These are phyloP conservation scores for Ibidorhyncha struthersii DNA, from an alignment of 2,113 vertebrate genomes.

Conservation along the genomic window DNA sequence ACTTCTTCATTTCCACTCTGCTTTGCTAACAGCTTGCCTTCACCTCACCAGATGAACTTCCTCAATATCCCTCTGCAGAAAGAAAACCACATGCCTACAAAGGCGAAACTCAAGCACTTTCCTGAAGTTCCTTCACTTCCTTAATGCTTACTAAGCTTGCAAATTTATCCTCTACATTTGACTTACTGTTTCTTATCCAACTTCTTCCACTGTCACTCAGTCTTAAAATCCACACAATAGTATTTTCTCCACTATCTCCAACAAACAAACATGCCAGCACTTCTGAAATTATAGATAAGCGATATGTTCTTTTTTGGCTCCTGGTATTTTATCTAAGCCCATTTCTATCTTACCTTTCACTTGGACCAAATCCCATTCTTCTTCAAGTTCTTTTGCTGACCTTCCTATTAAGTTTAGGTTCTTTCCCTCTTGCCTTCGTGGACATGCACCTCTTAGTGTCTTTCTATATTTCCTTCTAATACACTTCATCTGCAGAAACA, in stretches of 20 bases:
- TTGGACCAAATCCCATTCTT: neutral
- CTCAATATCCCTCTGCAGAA: neutral
- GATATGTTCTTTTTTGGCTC: neutral
- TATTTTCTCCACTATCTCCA: neutral
- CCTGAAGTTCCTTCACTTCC: neutral
- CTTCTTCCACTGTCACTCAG: neutral
- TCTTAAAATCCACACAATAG: neutral
- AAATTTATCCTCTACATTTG: neutral
- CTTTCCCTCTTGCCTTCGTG: neutral
- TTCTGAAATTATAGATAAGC: neutral
- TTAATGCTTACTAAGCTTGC: neutral
- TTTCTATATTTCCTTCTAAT: neutral
- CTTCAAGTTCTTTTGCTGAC: neutral
- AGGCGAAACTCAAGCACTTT: neutral
- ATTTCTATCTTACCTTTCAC: neutral
- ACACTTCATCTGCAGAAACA: neutral
- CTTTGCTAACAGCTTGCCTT: neutral
- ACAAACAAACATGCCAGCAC: neutral
- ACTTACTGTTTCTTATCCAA: neutral
- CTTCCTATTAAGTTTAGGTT: neutral
- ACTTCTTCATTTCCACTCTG: slow-evolving; percentile 43
- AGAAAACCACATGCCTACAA: neutral
- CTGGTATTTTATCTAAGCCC: neutral
- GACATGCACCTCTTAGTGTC: neutral
- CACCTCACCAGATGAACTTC: neutral